Evolutionary conservation across 1,140 invertebrate genomes (phyloP).

Genomic region (Drepana arcuata): DNA sequence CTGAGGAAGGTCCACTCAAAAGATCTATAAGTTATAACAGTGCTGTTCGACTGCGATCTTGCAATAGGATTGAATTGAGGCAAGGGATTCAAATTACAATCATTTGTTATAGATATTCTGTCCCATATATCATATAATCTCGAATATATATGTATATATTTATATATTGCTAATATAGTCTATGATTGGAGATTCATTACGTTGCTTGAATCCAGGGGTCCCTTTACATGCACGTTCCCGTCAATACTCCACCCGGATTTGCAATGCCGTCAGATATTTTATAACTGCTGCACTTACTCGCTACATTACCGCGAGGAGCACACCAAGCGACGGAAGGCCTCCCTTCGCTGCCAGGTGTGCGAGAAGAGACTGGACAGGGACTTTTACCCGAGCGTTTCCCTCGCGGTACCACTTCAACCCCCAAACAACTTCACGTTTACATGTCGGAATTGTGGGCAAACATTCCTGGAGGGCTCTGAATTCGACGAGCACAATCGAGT

Average conservation of each 20-base stretch:
- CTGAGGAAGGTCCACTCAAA: too few species aligned
- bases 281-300: slow-evolving; percentile 65
- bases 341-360: slow-evolving; percentile 63
- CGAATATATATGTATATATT: too few species aligned
- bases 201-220: slow-evolving; percentile 32
- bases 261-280: slow-evolving; percentile 54
- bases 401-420: slow-evolving; percentile 14
- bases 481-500: slow-evolving; percentile 66
- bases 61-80: too few species aligned
- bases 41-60: too few species aligned
- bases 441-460: slow-evolving; percentile 58
- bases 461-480: slow-evolving; percentile 52
- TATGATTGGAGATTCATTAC: too few species aligned
- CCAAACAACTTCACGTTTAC: slow-evolving; percentile 19
- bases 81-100: too few species aligned
- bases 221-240: slow-evolving; percentile 55
- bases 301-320: slow-evolving; percentile 60
- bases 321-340: slow-evolving; percentile 55
- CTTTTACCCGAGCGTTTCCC: slow-evolving; percentile 14
- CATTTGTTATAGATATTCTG: too few species aligned
- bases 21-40: too few species aligned
- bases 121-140: too few species aligned
- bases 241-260: slow-evolving; percentile 34
- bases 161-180: too few species aligned
- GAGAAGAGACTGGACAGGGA: slow-evolving; percentile 56